Conservation (phyloP, 2,113 vertebrate species). For the Hypanus sabinus region DNA sequence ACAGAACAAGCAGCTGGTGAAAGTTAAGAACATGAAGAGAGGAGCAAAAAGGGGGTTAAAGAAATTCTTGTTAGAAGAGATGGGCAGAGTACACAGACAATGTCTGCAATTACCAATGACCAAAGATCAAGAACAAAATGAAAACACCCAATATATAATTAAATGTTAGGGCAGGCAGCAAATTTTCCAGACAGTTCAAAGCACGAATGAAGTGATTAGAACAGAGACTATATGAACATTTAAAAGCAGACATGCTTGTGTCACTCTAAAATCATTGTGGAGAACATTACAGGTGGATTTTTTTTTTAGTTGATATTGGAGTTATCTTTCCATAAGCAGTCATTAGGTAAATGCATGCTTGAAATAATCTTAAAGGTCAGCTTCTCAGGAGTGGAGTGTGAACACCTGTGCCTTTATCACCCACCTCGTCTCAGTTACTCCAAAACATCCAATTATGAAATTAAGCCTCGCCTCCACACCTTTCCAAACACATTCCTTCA, state of each 20-base stretch:
- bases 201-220: not conserved
- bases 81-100: no score
- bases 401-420: not conserved
- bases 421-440: not conserved
- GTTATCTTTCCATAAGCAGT: not conserved
- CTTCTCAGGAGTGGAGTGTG: not conserved
- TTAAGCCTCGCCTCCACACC: not conserved
- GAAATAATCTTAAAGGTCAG: not conserved
- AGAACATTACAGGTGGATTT: not conserved
- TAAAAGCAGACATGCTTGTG: not conserved
- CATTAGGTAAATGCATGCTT: not conserved
- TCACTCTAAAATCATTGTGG: not conserved
- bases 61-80: no score
- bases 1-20: not conserved
- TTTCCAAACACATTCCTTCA: not conserved
- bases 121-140: no score
- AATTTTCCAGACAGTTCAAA: not conserved
- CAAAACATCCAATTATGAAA: not conserved
- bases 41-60: not conserved
- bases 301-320: not conserved
- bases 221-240: not conserved
- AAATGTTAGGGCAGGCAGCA: not conserved
- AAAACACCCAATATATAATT: not conserved
- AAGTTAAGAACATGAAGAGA: not conserved
- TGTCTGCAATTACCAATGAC: no score